A percentile compares a stretch with the other conserved stretches of the same genome.
Conservation (phyloP, 2,797 vertebrate species). For the Merluccius polli region DNA sequence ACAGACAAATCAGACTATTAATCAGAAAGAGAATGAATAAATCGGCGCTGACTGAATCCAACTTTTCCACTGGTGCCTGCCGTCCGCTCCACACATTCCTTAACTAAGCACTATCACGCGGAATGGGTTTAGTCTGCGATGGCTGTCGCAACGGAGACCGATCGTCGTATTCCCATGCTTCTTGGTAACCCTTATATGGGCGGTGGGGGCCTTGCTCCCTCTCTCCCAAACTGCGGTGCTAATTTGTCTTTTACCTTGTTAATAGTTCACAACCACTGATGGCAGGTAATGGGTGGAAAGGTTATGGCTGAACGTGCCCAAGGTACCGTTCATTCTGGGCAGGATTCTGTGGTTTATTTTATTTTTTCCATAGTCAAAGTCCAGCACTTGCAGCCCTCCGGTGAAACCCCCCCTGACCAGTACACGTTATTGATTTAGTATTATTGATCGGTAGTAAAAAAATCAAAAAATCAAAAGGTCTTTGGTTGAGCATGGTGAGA, state of each 20-base stretch:
- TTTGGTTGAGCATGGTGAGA: constrained; percentile 47
- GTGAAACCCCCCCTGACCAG: not conserved
- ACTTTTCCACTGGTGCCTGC: not conserved
- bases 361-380: not conserved
- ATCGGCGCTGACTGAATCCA: not conserved
- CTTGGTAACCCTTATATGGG: not conserved
- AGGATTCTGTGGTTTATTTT: not conserved
- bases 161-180: not conserved
- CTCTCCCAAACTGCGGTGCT: not conserved
- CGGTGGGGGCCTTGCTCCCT: not conserved
- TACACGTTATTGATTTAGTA: not conserved
- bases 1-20: not conserved
- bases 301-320: too few species aligned
- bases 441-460: not conserved
- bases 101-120: not conserved
- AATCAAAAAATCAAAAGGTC: not conserved
- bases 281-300: not conserved
- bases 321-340: not conserved
- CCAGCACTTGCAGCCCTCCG: not conserved
- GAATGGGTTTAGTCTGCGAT: not conserved
- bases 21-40: not conserved
- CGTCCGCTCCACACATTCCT: not conserved
- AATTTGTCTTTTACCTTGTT: not conserved
- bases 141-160: not conserved
- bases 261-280: not conserved